Conservation (phyloP, 2,797 vertebrate genomes). For the Cheirogaleus major region DNA sequence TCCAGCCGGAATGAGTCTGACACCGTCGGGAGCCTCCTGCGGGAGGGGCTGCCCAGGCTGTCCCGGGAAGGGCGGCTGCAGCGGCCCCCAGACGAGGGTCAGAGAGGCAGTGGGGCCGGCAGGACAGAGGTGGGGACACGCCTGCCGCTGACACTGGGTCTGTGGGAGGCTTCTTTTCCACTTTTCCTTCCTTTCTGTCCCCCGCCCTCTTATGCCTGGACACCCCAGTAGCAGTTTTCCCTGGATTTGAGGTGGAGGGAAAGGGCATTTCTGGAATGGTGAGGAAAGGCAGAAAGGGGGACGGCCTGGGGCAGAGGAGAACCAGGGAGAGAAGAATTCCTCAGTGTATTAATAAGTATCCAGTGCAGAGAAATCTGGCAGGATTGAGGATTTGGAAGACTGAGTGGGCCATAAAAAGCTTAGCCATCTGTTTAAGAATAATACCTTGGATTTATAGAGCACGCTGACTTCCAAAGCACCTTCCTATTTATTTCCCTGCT, state of each 20-base stretch:
- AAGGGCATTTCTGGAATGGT: accelerated
- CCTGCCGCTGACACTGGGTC: background rate
- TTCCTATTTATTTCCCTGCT: background rate
- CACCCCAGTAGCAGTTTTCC: background rate
- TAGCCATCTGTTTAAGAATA: conserved; percentile 28
- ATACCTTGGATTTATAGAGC: background rate
- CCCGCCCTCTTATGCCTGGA: accelerated
- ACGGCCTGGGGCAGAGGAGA: background rate
- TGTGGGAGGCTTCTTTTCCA: background rate
- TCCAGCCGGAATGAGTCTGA: background rate
- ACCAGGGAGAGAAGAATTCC: background rate
- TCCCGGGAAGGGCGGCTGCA: background rate
- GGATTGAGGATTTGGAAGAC: background rate
- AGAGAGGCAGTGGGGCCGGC: background rate
- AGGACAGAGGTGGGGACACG: background rate
- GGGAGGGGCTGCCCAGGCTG: accelerated
- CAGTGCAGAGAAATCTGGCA: background rate
- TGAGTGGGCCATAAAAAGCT: background rate
- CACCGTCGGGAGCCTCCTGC: background rate
- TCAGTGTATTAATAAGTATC: background rate
- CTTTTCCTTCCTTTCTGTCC: background rate
- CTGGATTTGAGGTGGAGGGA: background rate
- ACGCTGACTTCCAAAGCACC: background rate
- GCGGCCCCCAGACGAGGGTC: too few species aligned
- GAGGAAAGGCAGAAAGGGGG: background rate